Conservation (phyloP, 2,113 vertebrate genomes). For the Halichoeres trimaculatus region DNA sequence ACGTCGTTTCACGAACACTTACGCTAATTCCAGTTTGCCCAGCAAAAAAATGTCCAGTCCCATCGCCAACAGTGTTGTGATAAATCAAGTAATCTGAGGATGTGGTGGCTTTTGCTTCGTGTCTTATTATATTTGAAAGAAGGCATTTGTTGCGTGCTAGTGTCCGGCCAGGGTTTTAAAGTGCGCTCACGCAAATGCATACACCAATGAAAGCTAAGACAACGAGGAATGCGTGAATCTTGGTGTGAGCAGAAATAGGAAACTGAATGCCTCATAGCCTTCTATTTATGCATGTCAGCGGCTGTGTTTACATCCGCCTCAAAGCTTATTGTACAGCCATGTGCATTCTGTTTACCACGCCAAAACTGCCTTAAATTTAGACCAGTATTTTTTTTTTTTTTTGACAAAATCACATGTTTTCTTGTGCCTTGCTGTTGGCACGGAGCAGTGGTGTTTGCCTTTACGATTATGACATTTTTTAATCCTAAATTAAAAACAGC, state of each 20-base stretch:
- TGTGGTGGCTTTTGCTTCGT: background rate
- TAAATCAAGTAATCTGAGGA: background rate
- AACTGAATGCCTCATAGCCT: background rate
- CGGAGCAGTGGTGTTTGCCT: conserved; percentile 15
- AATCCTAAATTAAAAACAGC: conserved; percentile 49
- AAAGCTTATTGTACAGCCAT: background rate
- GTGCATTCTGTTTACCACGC: conserved; percentile 20
- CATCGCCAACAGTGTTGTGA: background rate
- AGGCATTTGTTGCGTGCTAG: background rate
- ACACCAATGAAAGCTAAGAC: background rate
- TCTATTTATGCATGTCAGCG: conserved; percentile 13
- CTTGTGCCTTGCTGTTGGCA: conserved; percentile 28
- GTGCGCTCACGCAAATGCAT: conserved; percentile 14
- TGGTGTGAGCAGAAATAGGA: background rate
- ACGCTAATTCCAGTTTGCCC: conserved; percentile 1
- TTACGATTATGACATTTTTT: conserved; percentile 35
- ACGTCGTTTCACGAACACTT: conserved; percentile 43
- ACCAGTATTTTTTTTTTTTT: background rate
- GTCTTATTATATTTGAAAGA: background rate
- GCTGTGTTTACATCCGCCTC: background rate
- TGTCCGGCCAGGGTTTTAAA: background rate
- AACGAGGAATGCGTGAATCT: background rate
- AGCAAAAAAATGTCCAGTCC: conserved; percentile 1
- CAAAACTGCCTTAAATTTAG: conserved; percentile 7
- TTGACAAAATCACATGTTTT: conserved; percentile 26